phyloP scores from a whole-genome alignment of 1,140 invertebrate species.

The Listronotus oregonensis region DNA sequence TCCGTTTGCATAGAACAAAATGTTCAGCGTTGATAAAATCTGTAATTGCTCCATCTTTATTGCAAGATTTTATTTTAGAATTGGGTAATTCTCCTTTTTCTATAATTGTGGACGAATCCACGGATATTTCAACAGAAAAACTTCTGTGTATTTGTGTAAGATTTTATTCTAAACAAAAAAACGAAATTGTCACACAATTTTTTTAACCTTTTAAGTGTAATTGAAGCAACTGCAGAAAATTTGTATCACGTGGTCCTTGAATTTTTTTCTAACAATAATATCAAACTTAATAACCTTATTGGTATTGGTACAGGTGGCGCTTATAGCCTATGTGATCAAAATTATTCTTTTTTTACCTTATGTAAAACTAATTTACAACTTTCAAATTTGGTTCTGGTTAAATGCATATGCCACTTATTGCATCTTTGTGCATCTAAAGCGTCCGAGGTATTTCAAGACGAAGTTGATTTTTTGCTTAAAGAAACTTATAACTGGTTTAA shows the following conservation, averaged over 20 bases:
- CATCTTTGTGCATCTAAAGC: too few relatives aligned
- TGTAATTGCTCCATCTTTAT: slow-evolving; percentile 17
- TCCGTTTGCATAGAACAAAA: slow-evolving; percentile 17
- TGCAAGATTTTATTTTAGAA: slow-evolving; percentile 2
- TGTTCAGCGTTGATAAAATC: slow-evolving; percentile 12
- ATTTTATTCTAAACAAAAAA: slow-evolving; percentile 12
- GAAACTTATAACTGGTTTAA: too few relatives aligned
- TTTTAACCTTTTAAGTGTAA: slow-evolving; percentile 8
- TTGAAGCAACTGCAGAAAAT: slow-evolving; percentile 1
- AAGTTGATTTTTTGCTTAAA: too few relatives aligned
- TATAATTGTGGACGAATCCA: slow-evolving; percentile 23
- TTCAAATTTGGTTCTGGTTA: too few relatives aligned
- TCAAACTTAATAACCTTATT: slow-evolving; percentile 13
- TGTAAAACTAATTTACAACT: too few relatives aligned
- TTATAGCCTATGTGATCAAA: too few relatives aligned
- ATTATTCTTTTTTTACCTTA: too few relatives aligned
- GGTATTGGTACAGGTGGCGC: slow-evolving; percentile 17
- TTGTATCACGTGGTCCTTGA: slow-evolving; percentile 1
- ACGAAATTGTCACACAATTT: slow-evolving; percentile 13
- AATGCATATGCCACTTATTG: too few relatives aligned
- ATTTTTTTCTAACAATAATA: slow-evolving; percentile 3
- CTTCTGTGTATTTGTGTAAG: slow-evolving; percentile 14
- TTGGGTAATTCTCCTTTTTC: slow-evolving; percentile 15
- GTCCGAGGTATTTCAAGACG: too few relatives aligned
- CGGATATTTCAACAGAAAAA: slow-evolving; percentile 15